These are phyloP conservation scores for Cydia splendana DNA, from an alignment of 1,140 invertebrate genomes.

Conservation along the genomic window DNA sequence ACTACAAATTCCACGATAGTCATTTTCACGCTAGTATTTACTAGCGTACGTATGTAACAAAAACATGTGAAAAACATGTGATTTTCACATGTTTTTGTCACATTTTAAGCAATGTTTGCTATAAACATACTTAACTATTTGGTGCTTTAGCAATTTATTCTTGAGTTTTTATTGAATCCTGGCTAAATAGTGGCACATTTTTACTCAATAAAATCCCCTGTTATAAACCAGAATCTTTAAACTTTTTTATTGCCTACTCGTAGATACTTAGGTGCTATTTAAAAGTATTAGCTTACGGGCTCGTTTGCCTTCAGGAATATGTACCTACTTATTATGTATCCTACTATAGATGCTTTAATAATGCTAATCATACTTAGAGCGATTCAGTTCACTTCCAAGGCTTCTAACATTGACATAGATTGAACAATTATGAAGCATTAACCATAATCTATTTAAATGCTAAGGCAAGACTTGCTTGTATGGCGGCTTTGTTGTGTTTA, in stretches of 20 bases:
- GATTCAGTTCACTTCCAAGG: slow-evolving; percentile 27
- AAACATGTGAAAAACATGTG: too few species aligned
- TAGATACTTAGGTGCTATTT: background rate
- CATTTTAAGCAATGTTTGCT: too few species aligned
- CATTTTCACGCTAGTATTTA: background rate
- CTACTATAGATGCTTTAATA: background rate
- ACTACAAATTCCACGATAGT: background rate
- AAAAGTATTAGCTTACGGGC: background rate
- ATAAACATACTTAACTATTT: too few species aligned
- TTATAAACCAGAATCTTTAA: too few species aligned
- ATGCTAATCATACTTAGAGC: slow-evolving; percentile 15
- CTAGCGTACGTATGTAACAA: too few species aligned
- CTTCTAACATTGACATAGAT: slow-evolving; percentile 28
- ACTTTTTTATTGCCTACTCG: background rate
- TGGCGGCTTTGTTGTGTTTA: background rate
- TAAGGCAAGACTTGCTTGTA: background rate
- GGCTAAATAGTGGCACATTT: too few species aligned
- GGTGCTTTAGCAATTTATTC: too few species aligned
- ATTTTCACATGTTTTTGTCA: background rate
- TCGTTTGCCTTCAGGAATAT: background rate
- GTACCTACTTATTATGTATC: background rate
- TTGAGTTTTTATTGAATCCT: too few species aligned
- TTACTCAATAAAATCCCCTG: too few species aligned
- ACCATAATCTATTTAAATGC: slow-evolving; percentile 9
- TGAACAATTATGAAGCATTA: slow-evolving; percentile 25